Evolutionary conservation across 1,140 invertebrate genomes (phyloP), one percentile per base, ranked within the genome.

Genomic region (Drosophila aff.): DNA sequence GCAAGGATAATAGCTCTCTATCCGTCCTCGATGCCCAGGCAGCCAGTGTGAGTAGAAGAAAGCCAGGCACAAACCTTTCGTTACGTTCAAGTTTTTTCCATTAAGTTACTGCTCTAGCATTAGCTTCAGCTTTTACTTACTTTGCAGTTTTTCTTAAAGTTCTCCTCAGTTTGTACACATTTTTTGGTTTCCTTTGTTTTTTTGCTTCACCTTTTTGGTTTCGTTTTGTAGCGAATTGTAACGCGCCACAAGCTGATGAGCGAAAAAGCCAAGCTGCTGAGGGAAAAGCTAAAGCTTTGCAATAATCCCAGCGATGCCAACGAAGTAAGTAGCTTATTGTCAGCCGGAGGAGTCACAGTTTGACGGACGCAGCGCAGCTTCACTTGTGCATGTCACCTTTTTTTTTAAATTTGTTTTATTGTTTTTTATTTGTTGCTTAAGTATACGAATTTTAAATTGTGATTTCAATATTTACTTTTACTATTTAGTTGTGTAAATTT

Each of bases 211-310:
- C 9, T 59, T 62, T 85, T 79, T 69, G 68, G 47, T 75, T 49
- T 79, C 23, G 72, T 76, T 82, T 86, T 76, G 71, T 93, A 91
- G 90, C 87, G 84, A 83, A 92, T 92, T 79, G 87, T 97, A 85
- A 96, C 95, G 80, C 95, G 97, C 43, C 96, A 97, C 92, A 96
- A 97, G 79, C 96, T 97, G 94, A 94, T 99, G 80, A 96, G 97
- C 93, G 97, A 98, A 95, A 94, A 97, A 94, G 98, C 98, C 60
- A 96, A 97, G 92, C 95, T 97, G 92, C 94, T 99, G 93, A 94
- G 99, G 79, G 97, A 99, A 93, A 97, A 97, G 84, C 96, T 97
- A 15, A 96, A 96, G 93, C 95, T 95, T 85, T 97, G 97, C 86
- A 95, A 95, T 87, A 72, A 57, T 57, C 36, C 60, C 61, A 83